Base-by-base conservation (phyloP, 30 jellyfish, hydroid and myxozoan genomes). In the Sanderia malayensis region DNA sequence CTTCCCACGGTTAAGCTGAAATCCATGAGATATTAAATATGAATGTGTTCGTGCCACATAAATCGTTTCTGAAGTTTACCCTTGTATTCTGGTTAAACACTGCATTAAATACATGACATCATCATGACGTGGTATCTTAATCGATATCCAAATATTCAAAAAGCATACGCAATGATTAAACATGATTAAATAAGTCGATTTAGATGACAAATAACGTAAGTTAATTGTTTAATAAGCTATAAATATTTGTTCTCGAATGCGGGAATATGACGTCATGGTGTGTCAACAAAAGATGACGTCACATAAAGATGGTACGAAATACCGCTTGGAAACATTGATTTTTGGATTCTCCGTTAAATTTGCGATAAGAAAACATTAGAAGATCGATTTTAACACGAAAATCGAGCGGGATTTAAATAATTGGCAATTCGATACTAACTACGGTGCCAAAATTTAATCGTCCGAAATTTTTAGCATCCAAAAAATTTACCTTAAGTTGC, bases 371-470 rank as follows among this genome's bases (percentile, higher is more conserved):
- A 57, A 57, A 57, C 68, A 6, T 57, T 20, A 57, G 31, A 57
- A 57, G 68, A 57, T 57, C 9, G 31, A 57, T 57, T 57, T 57
- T 57, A 57, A 57, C 68, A 57, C 68, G 68, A 57, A 19, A 57
- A 57, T 20, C 68, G 68, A 57, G 68, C 68, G 68, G 68, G 68
- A 57, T 57, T 57, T 24, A 57, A 57, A 57, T 57, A 57, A 57
- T 20, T 24, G 68, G n/a, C 68, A n/a, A 57, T 57, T 57, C 31
- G 68, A 57, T 57, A 57, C 68, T 20, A 57, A 57, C 68, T 57
- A 24, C 58, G n/a, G n/a, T 10, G 58, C 58, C n/a, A n/a, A n/a
- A n/a, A n/a, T n/a, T n/a, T n/a, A n/a, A n/a, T n/a, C n/a, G n/a
- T n/a, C n/a, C n/a, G n/a, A n/a, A n/a, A n/a, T n/a, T n/a, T n/a